Evolutionary conservation across 1,140 invertebrate genomes (phyloP).

Genomic region (Pseudomyrmex cubaensis): DNA sequence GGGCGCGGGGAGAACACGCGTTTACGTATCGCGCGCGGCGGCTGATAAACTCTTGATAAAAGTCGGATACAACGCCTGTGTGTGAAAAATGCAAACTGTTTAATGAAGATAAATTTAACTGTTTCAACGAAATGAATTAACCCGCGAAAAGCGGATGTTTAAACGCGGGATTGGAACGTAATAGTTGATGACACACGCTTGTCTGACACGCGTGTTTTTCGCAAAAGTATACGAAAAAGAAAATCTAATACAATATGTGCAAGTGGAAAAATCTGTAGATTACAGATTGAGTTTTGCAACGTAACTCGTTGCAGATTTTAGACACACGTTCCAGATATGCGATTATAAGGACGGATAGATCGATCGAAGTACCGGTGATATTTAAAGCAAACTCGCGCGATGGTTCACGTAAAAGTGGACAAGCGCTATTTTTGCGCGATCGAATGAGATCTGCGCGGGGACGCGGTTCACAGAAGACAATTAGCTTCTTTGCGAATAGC

Average conservation of each 20-base stretch:
- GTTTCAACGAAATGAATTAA: background rate
- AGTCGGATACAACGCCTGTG: background rate
- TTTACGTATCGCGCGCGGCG: background rate
- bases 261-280: background rate
- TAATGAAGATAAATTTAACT: background rate
- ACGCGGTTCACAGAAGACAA: conserved; percentile 37
- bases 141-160: background rate
- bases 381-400: background rate
- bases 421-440: conserved; percentile 15
- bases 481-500: conserved; percentile 45
- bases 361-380: background rate
- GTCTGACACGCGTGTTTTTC: background rate
- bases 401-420: background rate
- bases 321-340: background rate
- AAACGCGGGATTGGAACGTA: background rate
- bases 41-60: background rate
- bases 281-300: background rate
- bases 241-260: too few species aligned
- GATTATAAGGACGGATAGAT: background rate
- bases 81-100: background rate
- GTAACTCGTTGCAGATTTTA: background rate
- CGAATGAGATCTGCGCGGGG: background rate
- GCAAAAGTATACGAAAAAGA: too few species aligned
- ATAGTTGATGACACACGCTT: background rate
- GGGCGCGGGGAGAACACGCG: background rate